Evolutionary conservation across 2,113 vertebrate genomes (phyloP).

Genomic region (Neogale vison): DNA sequence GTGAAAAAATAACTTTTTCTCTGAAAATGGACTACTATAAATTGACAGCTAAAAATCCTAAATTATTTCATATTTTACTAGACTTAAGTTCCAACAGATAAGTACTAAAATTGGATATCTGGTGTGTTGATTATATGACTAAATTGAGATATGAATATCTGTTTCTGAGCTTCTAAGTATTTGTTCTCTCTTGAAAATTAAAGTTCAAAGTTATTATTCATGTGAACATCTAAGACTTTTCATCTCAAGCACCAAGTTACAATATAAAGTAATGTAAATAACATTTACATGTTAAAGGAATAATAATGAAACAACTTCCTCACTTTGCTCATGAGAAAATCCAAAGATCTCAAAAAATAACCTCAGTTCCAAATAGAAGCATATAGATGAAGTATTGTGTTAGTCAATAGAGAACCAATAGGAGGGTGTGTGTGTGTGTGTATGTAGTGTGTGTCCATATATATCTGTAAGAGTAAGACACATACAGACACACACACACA

Average conservation of each 20-base stretch:
- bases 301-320: not conserved
- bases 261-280: not conserved
- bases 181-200: slow-evolving; percentile 22
- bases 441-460: not conserved
- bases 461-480: not conserved
- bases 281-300: not conserved
- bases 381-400: not conserved
- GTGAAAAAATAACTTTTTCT: not conserved
- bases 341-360: not conserved
- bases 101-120: not conserved
- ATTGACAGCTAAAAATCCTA: not conserved
- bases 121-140: not conserved
- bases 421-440: too few species aligned
- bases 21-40: not conserved
- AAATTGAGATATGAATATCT: not conserved
- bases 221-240: not conserved
- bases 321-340: not conserved
- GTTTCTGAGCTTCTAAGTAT: not conserved
- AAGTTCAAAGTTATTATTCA: slow-evolving; percentile 25
- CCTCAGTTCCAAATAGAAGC: not conserved
- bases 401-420: not conserved
- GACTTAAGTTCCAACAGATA: not conserved
- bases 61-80: not conserved
- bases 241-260: not conserved
- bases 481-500: too few species aligned